Evolutionary conservation across 2,888 invertebrate genomes (phyloP).

Genomic region (Drosophila limbata): DNA sequence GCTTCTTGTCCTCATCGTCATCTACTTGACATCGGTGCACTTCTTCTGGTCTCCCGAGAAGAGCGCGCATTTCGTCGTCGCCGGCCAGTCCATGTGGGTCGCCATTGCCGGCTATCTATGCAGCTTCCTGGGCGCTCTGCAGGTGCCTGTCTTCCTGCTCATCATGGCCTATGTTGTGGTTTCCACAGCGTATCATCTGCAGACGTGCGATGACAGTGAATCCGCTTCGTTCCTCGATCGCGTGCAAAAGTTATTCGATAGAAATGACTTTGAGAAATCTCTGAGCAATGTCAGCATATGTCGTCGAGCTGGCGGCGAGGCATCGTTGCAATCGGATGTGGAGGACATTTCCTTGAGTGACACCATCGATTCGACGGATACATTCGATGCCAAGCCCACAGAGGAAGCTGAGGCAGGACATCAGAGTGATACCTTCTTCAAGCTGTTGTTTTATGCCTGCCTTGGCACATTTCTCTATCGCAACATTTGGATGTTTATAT

Average conservation of each 20-base stretch:
- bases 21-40: constrained; percentile 90
- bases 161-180: constrained; percentile 87
- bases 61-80: constrained; percentile 88
- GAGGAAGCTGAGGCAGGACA: constrained; percentile 83
- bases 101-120: constrained; percentile 91
- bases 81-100: constrained; percentile 91
- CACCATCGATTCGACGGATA: constrained; percentile 78
- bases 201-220: constrained; percentile 69
- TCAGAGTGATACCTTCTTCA: constrained; percentile 90
- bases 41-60: constrained; percentile 92
- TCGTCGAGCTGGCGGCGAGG: constrained; percentile 71
- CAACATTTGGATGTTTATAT: constrained; percentile 92
- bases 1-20: constrained; percentile 89
- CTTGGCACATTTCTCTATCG: constrained; percentile 94
- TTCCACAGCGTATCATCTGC: constrained; percentile 84
- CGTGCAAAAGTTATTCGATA: constrained; percentile 79
- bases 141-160: constrained; percentile 90
- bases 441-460: constrained; percentile 92
- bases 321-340: constrained; percentile 68
- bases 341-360: constrained; percentile 83
- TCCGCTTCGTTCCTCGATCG: constrained; percentile 74
- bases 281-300: constrained; percentile 83
- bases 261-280: constrained; percentile 79
- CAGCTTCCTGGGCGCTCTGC: constrained; percentile 90
- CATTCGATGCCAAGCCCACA: constrained; percentile 59